These are phyloP conservation scores for Popillia japonica DNA, from an alignment of 1,140 invertebrate species.

Conservation along the genomic window DNA sequence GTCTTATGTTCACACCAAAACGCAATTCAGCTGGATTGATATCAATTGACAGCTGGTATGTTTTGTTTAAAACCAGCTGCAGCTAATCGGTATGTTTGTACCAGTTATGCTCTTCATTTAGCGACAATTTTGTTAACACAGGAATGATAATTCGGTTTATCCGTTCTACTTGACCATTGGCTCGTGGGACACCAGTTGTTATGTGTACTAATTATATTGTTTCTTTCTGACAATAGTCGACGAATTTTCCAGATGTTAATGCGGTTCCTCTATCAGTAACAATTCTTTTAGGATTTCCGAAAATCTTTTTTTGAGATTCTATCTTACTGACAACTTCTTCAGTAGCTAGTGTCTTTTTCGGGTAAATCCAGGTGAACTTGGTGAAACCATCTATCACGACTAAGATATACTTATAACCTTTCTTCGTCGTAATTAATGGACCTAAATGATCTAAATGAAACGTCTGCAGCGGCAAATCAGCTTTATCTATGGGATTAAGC, in stretches of 20 bases:
- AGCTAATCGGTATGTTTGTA: constrained; percentile 51
- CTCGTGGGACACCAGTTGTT: constrained; percentile 47
- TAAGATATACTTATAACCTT: constrained; percentile 45
- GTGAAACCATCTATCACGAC: constrained; percentile 51
- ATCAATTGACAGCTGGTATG: too few relatives aligned
- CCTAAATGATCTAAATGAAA: constrained; percentile 51
- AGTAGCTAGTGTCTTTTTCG: constrained; percentile 45
- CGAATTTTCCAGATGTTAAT: constrained; percentile 47
- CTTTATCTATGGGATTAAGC: constrained; percentile 26
- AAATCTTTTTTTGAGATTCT: constrained; percentile 41
- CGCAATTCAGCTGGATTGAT: too few relatives aligned
- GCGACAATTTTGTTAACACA: constrained; percentile 42
- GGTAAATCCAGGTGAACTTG: constrained; percentile 51
- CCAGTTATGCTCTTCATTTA: constrained; percentile 50
- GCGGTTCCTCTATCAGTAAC: constrained; percentile 52
- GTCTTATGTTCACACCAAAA: too few relatives aligned
- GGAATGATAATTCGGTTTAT: constrained; percentile 44
- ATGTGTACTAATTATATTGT: constrained; percentile 46
- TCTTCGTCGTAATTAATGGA: constrained; percentile 45
- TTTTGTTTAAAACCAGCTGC: constrained; percentile 52
- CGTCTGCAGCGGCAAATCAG: constrained; percentile 47
- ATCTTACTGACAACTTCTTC: background rate
- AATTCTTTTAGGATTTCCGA: constrained; percentile 56
- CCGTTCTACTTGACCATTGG: constrained; percentile 50
- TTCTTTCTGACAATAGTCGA: constrained; percentile 46